A percentile compares a stretch with the other conserved stretches of the same genome.
Evolutionary conservation across 1,140 invertebrate genomes (phyloP).

Genomic region (Danaus plexippus): DNA sequence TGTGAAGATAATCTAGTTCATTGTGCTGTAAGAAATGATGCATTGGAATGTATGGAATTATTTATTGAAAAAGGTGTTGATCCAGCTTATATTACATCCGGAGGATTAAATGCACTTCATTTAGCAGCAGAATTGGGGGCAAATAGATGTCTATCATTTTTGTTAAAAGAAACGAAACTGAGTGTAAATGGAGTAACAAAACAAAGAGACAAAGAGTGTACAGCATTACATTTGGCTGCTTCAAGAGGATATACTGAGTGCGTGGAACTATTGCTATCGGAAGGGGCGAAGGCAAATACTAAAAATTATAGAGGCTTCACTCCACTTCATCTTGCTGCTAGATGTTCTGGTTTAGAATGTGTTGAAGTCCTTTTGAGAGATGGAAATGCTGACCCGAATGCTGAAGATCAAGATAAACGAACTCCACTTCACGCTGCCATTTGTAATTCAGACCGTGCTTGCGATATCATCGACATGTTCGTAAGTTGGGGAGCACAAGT

Average conservation of each 20-base stretch:
- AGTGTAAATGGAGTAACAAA: conserved; percentile 56
- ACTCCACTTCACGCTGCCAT: conserved; percentile 76
- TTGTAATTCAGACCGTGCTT: conserved; percentile 65
- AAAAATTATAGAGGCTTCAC: conserved; percentile 74
- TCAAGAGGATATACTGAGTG: conserved; percentile 76
- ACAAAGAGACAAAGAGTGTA: conserved; percentile 73
- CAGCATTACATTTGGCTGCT: conserved; percentile 78
- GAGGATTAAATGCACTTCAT: conserved; percentile 74
- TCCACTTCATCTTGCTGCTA: conserved; percentile 75
- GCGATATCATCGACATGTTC: conserved; percentile 72
- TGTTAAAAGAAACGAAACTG: conserved; percentile 70
- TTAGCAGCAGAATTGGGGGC: conserved; percentile 74
- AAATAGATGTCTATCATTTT: conserved; percentile 63
- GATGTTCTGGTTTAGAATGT: conserved; percentile 71
- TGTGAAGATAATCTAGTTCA: conserved; percentile 73
- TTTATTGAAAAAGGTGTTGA: conserved; percentile 70
- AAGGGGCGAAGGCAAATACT: conserved; percentile 73
- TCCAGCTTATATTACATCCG: conserved; percentile 68
- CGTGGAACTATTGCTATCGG: conserved; percentile 73
- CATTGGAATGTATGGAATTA: conserved; percentile 72
- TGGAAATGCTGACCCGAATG: conserved; percentile 72
- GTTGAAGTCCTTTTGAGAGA: conserved; percentile 71
- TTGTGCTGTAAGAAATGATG: conserved; percentile 72
- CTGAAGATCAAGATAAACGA: conserved; percentile 71
- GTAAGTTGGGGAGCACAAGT: conserved; percentile 71